Conservation (phyloP, 2,888 invertebrate species). For the Toxonevra muliebris region DNA sequence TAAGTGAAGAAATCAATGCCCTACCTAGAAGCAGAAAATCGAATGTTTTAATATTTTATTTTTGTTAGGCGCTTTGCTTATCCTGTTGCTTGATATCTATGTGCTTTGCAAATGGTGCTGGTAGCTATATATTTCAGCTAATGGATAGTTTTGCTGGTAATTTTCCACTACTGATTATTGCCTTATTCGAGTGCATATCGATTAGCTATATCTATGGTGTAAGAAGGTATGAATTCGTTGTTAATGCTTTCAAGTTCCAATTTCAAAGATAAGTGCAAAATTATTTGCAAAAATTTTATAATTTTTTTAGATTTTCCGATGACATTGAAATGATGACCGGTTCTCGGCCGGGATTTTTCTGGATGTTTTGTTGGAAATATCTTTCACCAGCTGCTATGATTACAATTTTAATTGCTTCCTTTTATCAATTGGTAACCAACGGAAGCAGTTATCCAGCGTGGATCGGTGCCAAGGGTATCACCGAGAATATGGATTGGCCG, state of each 20-base stretch:
- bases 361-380: slow-evolving; percentile 96
- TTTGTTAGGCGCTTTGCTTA: slow-evolving; percentile 71
- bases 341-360: slow-evolving; percentile 84
- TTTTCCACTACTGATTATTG: slow-evolving; percentile 90
- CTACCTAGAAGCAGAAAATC: not conserved
- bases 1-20: slow-evolving; percentile 43
- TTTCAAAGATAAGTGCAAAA: not conserved
- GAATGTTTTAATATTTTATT: not conserved
- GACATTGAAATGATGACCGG: slow-evolving; percentile 97
- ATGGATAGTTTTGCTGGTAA: slow-evolving; percentile 96
- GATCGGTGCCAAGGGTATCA: slow-evolving; percentile 77
- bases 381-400: slow-evolving; percentile 90
- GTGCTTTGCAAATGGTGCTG: slow-evolving; percentile 91
- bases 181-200: slow-evolving; percentile 90
- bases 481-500: slow-evolving; percentile 85
- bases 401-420: slow-evolving; percentile 83
- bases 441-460: slow-evolving; percentile 89
- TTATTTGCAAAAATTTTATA: not conserved
- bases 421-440: slow-evolving; percentile 79
- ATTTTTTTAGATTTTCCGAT: slow-evolving; percentile 79
- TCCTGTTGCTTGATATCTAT: slow-evolving; percentile 86
- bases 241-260: not conserved
- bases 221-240: slow-evolving; percentile 71
- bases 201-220: slow-evolving; percentile 95
- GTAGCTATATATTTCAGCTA: slow-evolving; percentile 91